Percentiles rank a stretch among this genome's conserved stretches.
phyloP scores from a whole-genome alignment of 2,888 invertebrate genomes.

The Itoplectis maculator region DNA sequence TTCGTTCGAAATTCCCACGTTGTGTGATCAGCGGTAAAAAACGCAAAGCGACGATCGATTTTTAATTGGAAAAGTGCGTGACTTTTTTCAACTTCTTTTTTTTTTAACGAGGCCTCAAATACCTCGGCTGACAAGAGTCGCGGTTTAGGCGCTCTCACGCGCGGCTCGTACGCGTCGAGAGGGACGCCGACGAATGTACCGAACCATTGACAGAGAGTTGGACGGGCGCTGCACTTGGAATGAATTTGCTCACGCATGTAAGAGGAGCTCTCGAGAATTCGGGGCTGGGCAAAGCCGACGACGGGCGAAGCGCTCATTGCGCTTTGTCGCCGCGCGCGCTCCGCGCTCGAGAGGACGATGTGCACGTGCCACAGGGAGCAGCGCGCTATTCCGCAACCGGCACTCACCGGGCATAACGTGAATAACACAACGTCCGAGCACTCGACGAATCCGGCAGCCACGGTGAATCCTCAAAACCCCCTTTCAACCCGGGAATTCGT shows the following conservation, averaged over 20 bases:
- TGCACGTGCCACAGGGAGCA: slow-evolving; percentile 29
- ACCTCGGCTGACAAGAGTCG: neutral
- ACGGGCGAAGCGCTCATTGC: slow-evolving; percentile 18
- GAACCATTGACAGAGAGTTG: slow-evolving; percentile 7
- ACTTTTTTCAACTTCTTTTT: neutral
- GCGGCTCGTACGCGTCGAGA: slow-evolving; percentile 2
- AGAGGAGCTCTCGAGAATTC: slow-evolving; percentile 48
- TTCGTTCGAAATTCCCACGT: neutral
- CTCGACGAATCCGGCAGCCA: neutral
- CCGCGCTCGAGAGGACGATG: neutral
- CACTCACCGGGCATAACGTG: neutral
- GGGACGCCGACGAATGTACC: neutral
- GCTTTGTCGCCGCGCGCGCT: neutral
- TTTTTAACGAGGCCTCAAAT: slow-evolving; percentile 11
- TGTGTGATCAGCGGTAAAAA: neutral
- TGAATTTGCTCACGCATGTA: slow-evolving; percentile 25
- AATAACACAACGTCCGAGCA: slow-evolving; percentile 26
- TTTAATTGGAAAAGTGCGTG: slow-evolving; percentile 15
- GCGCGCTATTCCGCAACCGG: neutral
- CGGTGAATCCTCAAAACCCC: neutral
- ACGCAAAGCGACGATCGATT: neutral
- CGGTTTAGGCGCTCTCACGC: neutral
- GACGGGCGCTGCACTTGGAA: neutral
- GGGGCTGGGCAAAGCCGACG: slow-evolving; percentile 38
- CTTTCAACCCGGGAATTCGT: slow-evolving; percentile 7